Evolutionary conservation across 2,888 invertebrate species (phyloP), one percentile per base, ranked within the genome.

Genomic region (Masnerella sp.): DNA sequence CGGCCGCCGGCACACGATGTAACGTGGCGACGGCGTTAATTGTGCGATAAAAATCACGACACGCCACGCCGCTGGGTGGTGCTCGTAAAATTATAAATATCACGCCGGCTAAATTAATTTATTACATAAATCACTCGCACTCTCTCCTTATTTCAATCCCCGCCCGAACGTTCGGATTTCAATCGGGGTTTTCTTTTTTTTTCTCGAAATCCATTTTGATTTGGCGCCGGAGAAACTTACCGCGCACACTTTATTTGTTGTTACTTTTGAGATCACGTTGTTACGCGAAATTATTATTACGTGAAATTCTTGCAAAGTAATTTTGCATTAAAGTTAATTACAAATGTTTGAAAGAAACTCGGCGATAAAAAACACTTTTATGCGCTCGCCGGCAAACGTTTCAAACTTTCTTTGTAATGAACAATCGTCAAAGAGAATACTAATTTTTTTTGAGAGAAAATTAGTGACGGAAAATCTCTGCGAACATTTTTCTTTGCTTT

Each of bases 31-130:
- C 80, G 83, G 84, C 85, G 86, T 87, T 87, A 87, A 87, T 87
- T 87, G 86, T 83, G 82, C 85, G 87, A 87, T 87, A 86, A 87
- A 87, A 87, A 87, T 87, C 87, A 83, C 85, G 81, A 84, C 87
- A 86, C 85, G 87, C 85, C 84, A 86, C 78, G 73, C 76, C 70
- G 45, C 68, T 58, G 64, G 75, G 75, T 80, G 81, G 75, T 80
- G 79, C 76, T 74, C 65, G 65, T 73, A 56, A 67, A 73, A 73
- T 73, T 67, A 62, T 67, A 67, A 73, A 67, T 73, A 73, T 61
- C 73, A 61, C 62, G 38, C 73, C 42, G 28, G 51, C 36, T 52
- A 32, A 67, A 73, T 62, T 61, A 62, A 67, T 67, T 67, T 73
- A 67, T 73, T 49, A 15, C 45, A 69, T 64, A 61, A 64, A 69